phyloP scores from a whole-genome alignment of 2,113 vertebrate genomes.

The Calidris pugnax region DNA sequence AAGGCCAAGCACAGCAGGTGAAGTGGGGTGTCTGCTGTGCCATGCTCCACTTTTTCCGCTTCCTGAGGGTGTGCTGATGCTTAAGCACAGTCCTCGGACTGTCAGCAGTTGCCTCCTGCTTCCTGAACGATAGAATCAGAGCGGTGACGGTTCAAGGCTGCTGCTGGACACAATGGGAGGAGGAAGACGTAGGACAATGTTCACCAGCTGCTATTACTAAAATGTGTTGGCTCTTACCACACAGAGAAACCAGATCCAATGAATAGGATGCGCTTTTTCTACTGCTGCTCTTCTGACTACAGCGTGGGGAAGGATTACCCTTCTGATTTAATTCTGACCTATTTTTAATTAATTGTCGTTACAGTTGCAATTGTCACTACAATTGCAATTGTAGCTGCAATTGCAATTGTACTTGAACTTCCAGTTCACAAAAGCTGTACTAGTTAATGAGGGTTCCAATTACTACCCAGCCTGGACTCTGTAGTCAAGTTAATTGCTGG shows the following conservation, averaged over 20 bases:
- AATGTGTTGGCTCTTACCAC: not conserved
- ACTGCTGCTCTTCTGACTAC: not conserved
- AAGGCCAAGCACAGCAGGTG: conserved; percentile 40
- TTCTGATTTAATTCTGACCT: not conserved
- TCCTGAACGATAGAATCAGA: conserved; percentile 44
- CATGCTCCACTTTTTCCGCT: not conserved
- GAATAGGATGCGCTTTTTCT: not conserved
- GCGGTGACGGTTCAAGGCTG: conserved; percentile 23
- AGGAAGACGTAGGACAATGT: conserved; percentile 17
- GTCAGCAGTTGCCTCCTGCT: conserved; percentile 41
- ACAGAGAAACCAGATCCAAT: not conserved
- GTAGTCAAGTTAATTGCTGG: not conserved
- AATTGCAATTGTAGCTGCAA: not conserved
- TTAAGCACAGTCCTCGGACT: not conserved
- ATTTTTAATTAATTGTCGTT: not conserved
- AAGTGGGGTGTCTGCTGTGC: conserved; percentile 13
- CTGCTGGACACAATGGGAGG: conserved; percentile 26
- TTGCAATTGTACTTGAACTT: not conserved
- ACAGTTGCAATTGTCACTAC: not conserved
- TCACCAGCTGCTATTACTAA: conserved; percentile 10
- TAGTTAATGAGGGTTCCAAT: not conserved
- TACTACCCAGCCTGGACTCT: not conserved
- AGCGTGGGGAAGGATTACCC: not conserved
- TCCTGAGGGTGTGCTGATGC: not conserved
- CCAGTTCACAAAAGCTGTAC: not conserved